Base-by-base conservation (phyloP, 2,888 invertebrate species). In the Dicycla oo region DNA sequence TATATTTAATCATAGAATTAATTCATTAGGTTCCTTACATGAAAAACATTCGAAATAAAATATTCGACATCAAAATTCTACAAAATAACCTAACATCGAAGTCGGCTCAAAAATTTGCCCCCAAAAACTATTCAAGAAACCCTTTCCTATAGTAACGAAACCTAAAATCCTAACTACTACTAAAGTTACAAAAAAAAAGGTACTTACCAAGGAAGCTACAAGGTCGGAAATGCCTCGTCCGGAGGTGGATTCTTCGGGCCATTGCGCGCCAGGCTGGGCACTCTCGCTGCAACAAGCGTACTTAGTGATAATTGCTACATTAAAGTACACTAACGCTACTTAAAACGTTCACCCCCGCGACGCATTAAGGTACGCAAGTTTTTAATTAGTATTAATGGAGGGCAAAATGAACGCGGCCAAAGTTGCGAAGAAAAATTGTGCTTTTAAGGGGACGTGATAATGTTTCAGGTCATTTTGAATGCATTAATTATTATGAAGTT, bases 121-220 rank as follows among this genome's bases (percentile, higher is more conserved):
- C 61, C 7, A 57, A 73, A 71, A 80, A 69, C 66, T 77, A 63
- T 60, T 63, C 49, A 73, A 69, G 65, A 45, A 70, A 70, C 67
- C 63, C 58, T 62, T 69, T 23, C 38, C 7, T 18, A 0, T 8
- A 23, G 18, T 8, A 40, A 23, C 15, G 26, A 26, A 53, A 63
- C 45, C 3, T 13, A 23, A 67, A 20, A 34, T 26, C 26, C 3
- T 11, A 60, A 53, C 56, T 30, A 58, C 51, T 6, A 13, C 1
- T 51, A 49, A 15, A 18, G 0, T 2, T 26, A 56, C 62, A 23
- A 73, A 49, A 63, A 23, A 86, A 72, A 85, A 85, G n/a, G 75
- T 78, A 90, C 94, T 94, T 90, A 95, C 95, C 80, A 95, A 82
- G 2, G 95, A 94, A 0, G 92, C 90, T 2, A 94, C 91, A 80